phyloP scores from a whole-genome alignment of 2,888 invertebrate species.

The Drosophila fulvimacula region DNA sequence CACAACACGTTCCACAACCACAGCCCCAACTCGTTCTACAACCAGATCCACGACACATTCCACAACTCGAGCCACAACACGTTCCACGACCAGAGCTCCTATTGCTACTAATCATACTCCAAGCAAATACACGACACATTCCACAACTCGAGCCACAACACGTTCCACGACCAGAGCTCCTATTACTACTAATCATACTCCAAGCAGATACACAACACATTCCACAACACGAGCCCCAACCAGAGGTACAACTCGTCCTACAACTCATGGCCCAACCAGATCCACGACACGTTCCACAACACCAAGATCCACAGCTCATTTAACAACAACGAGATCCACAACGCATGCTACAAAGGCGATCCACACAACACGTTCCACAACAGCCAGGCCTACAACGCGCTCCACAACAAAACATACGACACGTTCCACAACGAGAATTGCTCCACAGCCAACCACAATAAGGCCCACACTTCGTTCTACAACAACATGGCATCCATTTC shows the following conservation, averaged over 20 bases:
- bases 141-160: neutral
- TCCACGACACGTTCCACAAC: constrained; percentile 18
- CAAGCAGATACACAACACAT: neutral
- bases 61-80: neutral
- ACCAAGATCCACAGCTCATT: constrained; percentile 13
- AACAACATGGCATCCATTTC: constrained; percentile 12
- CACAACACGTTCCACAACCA: neutral
- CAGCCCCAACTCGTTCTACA: neutral
- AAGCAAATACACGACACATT: neutral
- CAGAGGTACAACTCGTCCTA: constrained; percentile 4
- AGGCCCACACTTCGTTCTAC: constrained; percentile 24
- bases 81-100: neutral
- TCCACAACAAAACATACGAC: too few species aligned
- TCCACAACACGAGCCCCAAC: constrained; percentile 10
- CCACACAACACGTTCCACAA: constrained; percentile 11
- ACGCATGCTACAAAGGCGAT: too few species aligned
- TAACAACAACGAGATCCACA: constrained; percentile 6
- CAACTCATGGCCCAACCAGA: constrained; percentile 21
- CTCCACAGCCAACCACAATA: constrained; percentile 3
- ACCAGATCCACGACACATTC: constrained; percentile 10
- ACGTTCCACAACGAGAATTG: constrained; percentile 12
- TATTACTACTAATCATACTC: too few species aligned
- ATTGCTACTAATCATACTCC: too few species aligned
- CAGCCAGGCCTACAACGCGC: constrained; percentile 10
- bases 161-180: neutral